Conservation (phyloP, 2,797 vertebrate species). For the Caiman crocodilus region DNA sequence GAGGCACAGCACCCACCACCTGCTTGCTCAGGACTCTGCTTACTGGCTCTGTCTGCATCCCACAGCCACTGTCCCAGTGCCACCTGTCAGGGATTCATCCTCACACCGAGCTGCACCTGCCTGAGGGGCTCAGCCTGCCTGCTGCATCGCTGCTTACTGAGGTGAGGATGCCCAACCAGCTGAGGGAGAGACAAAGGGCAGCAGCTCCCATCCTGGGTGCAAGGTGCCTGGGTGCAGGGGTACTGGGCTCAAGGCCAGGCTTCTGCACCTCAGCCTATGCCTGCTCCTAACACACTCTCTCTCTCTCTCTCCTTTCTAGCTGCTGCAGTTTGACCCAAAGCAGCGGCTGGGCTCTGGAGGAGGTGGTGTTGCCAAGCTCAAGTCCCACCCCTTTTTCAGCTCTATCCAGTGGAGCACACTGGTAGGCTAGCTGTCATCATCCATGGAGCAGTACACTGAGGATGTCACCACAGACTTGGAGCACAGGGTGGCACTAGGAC, state of each 20-base stretch:
- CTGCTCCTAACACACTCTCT: not conserved
- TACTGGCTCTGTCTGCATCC: slow-evolving; percentile 2
- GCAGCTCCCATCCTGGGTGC: not conserved
- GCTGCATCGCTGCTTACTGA: slow-evolving; percentile 92
- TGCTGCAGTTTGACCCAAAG: slow-evolving; percentile 92
- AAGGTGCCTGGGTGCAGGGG: not conserved
- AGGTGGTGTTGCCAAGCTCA: slow-evolving; percentile 90
- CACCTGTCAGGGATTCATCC: slow-evolving; percentile 94
- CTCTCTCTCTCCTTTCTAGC: slow-evolving; percentile 76
- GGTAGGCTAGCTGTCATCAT: slow-evolving; percentile 60
- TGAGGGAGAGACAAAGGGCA: not conserved
- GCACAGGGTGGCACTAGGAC: not conserved
- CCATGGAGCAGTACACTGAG: not conserved
- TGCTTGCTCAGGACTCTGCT: not conserved
- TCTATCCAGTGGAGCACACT: slow-evolving; percentile 90
- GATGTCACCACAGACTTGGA: not conserved
- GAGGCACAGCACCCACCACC: not conserved
- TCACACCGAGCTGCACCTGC: slow-evolving; percentile 93
- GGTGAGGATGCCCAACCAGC: slow-evolving; percentile 78
- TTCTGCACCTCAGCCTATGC: not conserved
- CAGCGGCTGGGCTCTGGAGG: slow-evolving; percentile 90
- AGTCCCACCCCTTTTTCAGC: slow-evolving; percentile 95
- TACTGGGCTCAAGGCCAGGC: not conserved
- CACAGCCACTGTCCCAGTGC: slow-evolving; percentile 91
- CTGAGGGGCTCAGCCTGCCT: slow-evolving; percentile 89